These are phyloP conservation scores for Hippocampus barbouri DNA, from an alignment of 2,113 vertebrate species.

Conservation along the genomic window DNA sequence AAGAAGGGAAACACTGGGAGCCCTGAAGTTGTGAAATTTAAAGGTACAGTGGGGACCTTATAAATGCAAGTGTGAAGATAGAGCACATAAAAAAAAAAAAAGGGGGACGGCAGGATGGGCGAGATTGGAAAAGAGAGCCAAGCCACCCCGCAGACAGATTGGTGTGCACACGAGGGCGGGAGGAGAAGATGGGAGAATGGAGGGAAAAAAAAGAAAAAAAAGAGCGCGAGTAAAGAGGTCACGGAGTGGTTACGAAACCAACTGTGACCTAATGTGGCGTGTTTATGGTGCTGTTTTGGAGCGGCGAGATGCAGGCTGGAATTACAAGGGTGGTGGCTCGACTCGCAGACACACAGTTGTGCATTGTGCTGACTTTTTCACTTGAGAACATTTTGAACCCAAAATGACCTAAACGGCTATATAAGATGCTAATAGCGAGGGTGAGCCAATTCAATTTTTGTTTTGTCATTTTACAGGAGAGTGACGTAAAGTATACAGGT, in stretches of 20 bases:
- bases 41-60: conserved; percentile 52
- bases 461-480: not conserved
- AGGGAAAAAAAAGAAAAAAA: conserved; percentile 4
- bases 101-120: conserved; percentile 12
- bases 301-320: conserved; percentile 57
- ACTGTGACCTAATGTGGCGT: conserved; percentile 67
- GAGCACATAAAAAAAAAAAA: conserved; percentile 42
- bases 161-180: conserved; percentile 39
- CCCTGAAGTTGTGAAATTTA: conserved; percentile 56
- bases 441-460: too few relatives aligned
- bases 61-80: conserved; percentile 50
- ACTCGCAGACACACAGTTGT: conserved; percentile 34
- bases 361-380: conserved; percentile 17
- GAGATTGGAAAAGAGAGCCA: conserved; percentile 52
- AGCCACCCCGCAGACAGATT: conserved; percentile 51
- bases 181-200: conserved; percentile 25
- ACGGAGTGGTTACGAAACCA: conserved; percentile 65
- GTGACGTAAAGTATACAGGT: not conserved
- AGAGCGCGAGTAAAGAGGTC: conserved; percentile 55
- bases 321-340: conserved; percentile 61
- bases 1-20: conserved; percentile 36
- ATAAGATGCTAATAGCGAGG: not conserved
- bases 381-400: not conserved
- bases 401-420: not conserved
- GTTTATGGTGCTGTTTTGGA: conserved; percentile 54